phyloP scores from a whole-genome alignment of 2,888 invertebrate species.

The Peribatodes rhomboidaria region DNA sequence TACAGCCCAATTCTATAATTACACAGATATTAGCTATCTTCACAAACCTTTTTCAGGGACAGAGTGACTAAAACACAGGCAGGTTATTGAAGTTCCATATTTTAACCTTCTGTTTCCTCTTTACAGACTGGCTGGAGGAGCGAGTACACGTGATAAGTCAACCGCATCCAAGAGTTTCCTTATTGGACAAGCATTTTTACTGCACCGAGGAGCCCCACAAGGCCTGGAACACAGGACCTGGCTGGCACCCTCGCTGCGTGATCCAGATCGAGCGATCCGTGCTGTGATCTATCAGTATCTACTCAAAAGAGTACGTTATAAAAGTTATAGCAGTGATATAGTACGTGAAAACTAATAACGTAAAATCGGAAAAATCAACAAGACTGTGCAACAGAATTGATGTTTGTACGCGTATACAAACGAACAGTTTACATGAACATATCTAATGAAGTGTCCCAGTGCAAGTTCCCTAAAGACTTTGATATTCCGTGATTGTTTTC shows the following conservation, averaged over 20 bases:
- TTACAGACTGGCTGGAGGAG: conserved; percentile 96
- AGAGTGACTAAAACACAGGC: background rate
- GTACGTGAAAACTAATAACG: conserved; percentile 47
- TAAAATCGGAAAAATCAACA: conserved; percentile 61
- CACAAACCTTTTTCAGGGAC: no score
- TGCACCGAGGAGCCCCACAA: conserved; percentile 31
- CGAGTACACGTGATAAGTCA: conserved; percentile 96
- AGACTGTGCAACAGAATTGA: conserved; percentile 85
- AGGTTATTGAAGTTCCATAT: background rate
- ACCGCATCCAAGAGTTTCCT: conserved; percentile 64
- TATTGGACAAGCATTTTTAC: conserved; percentile 51
- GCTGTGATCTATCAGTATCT: conserved; percentile 67
- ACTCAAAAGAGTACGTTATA: conserved; percentile 38
- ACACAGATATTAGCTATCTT: no score
- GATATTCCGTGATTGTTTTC: conserved; percentile 76
- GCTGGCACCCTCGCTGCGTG: conserved; percentile 15
- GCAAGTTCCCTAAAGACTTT: conserved; percentile 70
- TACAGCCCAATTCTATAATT: no score
- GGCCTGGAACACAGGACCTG: conserved; percentile 30
- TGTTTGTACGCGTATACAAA: conserved; percentile 70
- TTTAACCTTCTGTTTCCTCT: conserved; percentile 59
- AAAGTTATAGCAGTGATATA: conserved; percentile 28
- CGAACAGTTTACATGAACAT: conserved; percentile 71
- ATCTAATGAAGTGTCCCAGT: conserved; percentile 66
- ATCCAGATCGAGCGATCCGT: conserved; percentile 51